These are phyloP conservation scores for Aporophyla lueneburgensis DNA, from an alignment of 2,888 invertebrate genomes.

Conservation along the genomic window DNA sequence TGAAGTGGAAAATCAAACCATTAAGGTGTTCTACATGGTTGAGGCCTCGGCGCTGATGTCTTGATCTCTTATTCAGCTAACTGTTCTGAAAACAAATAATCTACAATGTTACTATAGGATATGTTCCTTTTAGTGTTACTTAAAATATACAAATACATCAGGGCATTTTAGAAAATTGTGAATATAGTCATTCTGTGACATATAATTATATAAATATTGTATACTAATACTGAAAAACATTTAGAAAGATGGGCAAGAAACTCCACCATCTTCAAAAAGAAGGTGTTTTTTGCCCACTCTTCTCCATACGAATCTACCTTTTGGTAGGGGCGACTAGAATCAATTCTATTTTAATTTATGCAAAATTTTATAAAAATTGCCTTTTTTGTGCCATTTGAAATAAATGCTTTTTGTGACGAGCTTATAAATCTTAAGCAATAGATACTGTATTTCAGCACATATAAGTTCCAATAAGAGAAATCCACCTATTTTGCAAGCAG, in stretches of 20 bases:
- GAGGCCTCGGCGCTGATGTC: conserved; percentile 65
- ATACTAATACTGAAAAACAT: too few species aligned
- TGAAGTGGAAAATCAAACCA: conserved; percentile 83
- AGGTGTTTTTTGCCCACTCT: too few species aligned
- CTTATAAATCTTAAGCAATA: neutral
- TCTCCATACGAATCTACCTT: too few species aligned
- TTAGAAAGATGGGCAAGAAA: too few species aligned
- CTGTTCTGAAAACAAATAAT: conserved; percentile 76
- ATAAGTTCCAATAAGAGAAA: neutral
- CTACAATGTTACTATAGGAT: neutral
- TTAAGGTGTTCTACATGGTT: conserved; percentile 80
- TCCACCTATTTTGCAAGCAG: neutral
- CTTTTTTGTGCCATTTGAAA: too few species aligned
- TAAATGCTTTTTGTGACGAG: too few species aligned
- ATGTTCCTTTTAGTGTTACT: too few species aligned
- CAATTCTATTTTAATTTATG: too few species aligned
- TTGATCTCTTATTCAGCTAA: conserved; percentile 78
- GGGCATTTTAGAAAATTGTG: neutral
- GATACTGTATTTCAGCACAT: neutral
- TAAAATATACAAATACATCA: neutral
- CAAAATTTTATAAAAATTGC: too few species aligned
- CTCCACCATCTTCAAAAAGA: too few species aligned
- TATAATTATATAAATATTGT: too few species aligned
- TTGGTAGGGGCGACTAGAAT: too few species aligned
- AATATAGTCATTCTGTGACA: neutral